These are phyloP conservation scores for Syngnathus acus DNA, from an alignment of 2,797 vertebrate genomes.

Conservation along the genomic window DNA sequence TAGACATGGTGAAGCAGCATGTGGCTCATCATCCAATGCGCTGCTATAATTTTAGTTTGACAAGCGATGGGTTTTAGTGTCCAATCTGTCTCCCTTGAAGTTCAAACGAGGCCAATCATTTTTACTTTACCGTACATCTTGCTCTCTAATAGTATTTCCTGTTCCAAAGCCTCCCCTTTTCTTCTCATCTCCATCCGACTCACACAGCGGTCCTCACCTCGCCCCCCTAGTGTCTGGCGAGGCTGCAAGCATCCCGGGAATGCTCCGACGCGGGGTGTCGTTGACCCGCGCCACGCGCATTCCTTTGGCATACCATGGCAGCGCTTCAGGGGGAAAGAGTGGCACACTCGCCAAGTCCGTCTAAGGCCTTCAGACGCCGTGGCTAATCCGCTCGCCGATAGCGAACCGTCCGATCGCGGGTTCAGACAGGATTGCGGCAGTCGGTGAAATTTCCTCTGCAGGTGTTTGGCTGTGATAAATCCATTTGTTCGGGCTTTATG, in stretches of 20 bases:
- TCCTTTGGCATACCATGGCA: conserved; percentile 52
- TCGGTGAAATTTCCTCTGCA: conserved; percentile 52
- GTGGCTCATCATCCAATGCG: neutral
- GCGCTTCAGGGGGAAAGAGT: conserved; percentile 48
- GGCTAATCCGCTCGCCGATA: conserved; percentile 69
- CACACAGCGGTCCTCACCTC: conserved; percentile 28
- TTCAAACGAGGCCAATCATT: neutral
- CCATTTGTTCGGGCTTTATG: conserved; percentile 42
- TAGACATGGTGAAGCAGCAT: neutral
- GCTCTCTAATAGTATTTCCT: conserved; percentile 2
- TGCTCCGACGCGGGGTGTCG: conserved; percentile 56
- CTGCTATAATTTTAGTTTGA: neutral
- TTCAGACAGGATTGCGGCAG: conserved; percentile 39
- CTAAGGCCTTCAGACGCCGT: conserved; percentile 66
- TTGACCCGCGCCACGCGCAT: conserved; percentile 48
- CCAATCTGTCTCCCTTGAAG: neutral
- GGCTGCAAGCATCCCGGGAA: conserved; percentile 66
- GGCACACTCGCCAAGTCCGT: conserved; percentile 61
- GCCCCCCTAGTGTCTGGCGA: conserved; percentile 54
- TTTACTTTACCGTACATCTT: neutral
- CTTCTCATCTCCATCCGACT: conserved; percentile 15
- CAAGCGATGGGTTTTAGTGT: neutral
- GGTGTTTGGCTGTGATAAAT: conserved; percentile 45
- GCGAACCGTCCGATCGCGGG: conserved; percentile 42
- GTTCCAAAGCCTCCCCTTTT: conserved; percentile 5